Evolutionary conservation across 2,113 vertebrate genomes (phyloP).

Genomic region (Carassius gibelio): DNA sequence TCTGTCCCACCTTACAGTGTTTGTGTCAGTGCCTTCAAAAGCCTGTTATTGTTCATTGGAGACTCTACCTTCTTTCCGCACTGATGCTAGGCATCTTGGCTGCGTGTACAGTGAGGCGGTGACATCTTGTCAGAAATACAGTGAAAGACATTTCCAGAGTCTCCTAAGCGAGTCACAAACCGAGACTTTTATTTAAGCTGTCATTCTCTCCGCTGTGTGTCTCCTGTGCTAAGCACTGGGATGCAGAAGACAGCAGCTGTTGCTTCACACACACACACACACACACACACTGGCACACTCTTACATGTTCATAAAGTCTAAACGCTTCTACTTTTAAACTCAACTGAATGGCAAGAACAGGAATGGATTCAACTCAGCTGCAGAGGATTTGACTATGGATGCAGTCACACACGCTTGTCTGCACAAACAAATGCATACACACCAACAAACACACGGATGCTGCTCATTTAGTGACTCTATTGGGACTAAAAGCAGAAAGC

Average conservation of each 20-base stretch:
- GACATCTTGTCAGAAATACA: conserved; percentile 30
- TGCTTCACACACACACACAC: neutral
- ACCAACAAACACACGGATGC: conserved; percentile 21
- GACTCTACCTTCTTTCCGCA: neutral
- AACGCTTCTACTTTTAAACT: conserved; percentile 3
- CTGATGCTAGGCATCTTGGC: neutral
- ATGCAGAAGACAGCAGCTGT: conserved; percentile 41
- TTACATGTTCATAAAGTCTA: neutral
- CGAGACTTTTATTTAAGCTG: conserved; percentile 47
- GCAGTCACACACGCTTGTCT: conserved; percentile 28
- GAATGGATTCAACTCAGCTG: conserved; percentile 7
- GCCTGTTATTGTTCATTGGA: neutral
- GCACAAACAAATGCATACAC: conserved; percentile 33
- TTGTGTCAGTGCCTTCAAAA: conserved; percentile 18
- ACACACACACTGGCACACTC: neutral
- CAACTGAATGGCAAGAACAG: conserved; percentile 27
- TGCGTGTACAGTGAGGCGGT: neutral
- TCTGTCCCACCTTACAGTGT: neutral
- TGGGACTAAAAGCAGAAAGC: conserved; percentile 40
- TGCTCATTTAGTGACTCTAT: conserved; percentile 40
- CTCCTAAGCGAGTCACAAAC: conserved; percentile 1
- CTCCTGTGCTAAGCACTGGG: conserved; percentile 31
- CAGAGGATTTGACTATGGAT: conserved; percentile 22
- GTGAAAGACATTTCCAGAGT: conserved; percentile 27
- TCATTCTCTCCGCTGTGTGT: conserved; percentile 11